A percentile compares a stretch with the other conserved stretches of the same genome.
phyloP scores from a whole-genome alignment of 1,140 invertebrate genomes.

The Oncopodura yosiiana region DNA sequence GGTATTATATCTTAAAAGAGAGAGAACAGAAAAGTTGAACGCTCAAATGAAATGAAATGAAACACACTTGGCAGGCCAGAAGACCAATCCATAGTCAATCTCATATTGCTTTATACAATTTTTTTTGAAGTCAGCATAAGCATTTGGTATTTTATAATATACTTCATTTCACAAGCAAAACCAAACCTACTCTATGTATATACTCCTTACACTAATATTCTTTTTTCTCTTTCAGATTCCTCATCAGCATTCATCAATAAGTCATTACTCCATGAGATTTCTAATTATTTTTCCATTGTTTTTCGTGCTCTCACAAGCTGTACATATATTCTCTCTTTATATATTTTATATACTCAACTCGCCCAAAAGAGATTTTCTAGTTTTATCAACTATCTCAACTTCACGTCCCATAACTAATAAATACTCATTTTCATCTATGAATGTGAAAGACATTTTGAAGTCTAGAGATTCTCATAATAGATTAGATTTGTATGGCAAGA shows the following conservation, averaged over 20 bases:
- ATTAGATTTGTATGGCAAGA: too few relatives aligned
- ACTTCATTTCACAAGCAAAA: not conserved
- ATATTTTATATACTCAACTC: not conserved
- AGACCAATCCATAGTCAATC: too few relatives aligned
- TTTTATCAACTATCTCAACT: not conserved
- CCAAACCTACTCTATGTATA: conserved; percentile 7
- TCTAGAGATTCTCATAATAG: not conserved
- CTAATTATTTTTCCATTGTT: conserved; percentile 16
- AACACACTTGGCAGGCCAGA: not conserved
- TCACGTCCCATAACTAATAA: not conserved
- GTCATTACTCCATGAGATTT: conserved; percentile 14
- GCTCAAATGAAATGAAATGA: too few relatives aligned
- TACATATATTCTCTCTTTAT: not conserved
- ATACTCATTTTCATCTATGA: not conserved
- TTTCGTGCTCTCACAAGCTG: not conserved
- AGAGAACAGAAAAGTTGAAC: too few relatives aligned
- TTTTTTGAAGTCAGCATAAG: too few relatives aligned
- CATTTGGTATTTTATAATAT: too few relatives aligned
- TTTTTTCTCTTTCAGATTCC: too few relatives aligned
- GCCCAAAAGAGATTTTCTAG: not conserved
- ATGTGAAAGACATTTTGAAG: not conserved
- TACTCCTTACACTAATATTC: not conserved
- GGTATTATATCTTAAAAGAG: too few relatives aligned
- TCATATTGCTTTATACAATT: too few relatives aligned
- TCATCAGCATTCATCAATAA: conserved; percentile 34